Percentiles rank a stretch among this genome's conserved stretches.
Conservation (phyloP, 2,888 invertebrate genomes). For the Notodonta dromedarius region DNA sequence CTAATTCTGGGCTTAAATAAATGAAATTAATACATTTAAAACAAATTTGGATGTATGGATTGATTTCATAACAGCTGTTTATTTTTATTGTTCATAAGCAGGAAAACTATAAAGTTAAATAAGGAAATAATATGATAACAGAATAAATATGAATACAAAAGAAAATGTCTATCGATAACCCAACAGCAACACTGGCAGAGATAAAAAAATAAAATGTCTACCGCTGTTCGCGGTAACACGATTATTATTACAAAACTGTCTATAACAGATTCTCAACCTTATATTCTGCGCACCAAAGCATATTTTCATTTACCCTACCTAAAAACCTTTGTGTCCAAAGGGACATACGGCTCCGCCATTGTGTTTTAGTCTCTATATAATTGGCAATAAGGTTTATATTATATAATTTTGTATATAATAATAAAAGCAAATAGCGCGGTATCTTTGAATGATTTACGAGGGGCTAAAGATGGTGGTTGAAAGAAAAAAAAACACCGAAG, state of each 20-base stretch:
- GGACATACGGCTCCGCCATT: slow-evolving; percentile 13
- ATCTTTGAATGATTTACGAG: slow-evolving; percentile 44
- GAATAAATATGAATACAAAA: too few relatives aligned
- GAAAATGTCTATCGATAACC: slow-evolving; percentile 40
- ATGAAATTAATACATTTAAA: too few relatives aligned
- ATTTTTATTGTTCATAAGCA: too few relatives aligned
- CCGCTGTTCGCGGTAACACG: slow-evolving; percentile 44
- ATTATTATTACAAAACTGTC: slow-evolving; percentile 39
- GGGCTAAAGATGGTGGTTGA: slow-evolving; percentile 40
- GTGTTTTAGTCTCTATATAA: slow-evolving; percentile 11
- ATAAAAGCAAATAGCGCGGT: slow-evolving; percentile 24
- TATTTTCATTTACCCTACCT: slow-evolving; percentile 38
- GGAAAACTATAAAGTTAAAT: too few relatives aligned
- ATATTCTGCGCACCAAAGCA: slow-evolving; percentile 36
- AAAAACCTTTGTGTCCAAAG: slow-evolving; percentile 29
- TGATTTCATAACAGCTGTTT: too few relatives aligned
- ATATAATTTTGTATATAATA: slow-evolving; percentile 11
- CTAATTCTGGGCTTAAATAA: too few relatives aligned
- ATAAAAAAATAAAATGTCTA: slow-evolving; percentile 68
- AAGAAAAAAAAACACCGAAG: slow-evolving; percentile 9
- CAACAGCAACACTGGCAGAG: slow-evolving; percentile 38
- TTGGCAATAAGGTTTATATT: slow-evolving; percentile 11
- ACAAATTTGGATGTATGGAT: too few relatives aligned
- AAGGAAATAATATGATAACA: too few relatives aligned
- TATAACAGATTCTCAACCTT: slow-evolving; percentile 36